Evolutionary conservation across 2,113 vertebrate species (phyloP).

Genomic region (Lathamus discolor): DNA sequence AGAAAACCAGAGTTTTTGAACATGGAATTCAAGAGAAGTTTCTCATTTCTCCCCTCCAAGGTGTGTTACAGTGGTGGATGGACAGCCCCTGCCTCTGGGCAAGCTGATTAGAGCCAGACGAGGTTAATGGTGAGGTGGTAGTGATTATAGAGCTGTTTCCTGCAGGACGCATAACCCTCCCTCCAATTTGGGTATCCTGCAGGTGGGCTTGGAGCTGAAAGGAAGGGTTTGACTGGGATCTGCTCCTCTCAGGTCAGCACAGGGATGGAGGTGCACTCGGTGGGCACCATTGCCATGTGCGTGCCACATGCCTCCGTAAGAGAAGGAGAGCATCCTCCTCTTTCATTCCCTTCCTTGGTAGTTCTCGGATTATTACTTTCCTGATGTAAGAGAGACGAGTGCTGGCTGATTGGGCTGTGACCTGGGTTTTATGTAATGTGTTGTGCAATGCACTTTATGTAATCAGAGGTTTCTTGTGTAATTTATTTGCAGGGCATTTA

Average conservation of each 20-base stretch:
- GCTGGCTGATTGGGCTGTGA: neutral
- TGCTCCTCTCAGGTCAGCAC: rapidly evolving
- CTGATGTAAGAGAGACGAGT: neutral
- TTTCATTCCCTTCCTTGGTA: neutral
- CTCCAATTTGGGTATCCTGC: neutral
- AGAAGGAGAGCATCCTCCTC: neutral
- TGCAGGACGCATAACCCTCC: rapidly evolving
- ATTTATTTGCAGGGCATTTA: neutral
- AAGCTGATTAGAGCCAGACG: neutral
- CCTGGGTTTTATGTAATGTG: conserved; percentile 17
- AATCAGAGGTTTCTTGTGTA: conserved; percentile 45
- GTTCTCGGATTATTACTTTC: neutral
- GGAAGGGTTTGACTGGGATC: neutral
- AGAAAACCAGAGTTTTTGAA: neutral
- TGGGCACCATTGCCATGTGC: rapidly evolving
- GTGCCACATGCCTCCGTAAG: rapidly evolving
- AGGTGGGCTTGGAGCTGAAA: neutral
- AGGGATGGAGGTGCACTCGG: rapidly evolving
- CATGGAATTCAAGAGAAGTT: neutral
- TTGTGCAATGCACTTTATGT: conserved; percentile 45
- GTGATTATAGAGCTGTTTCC: neutral
- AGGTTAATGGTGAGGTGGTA: neutral
- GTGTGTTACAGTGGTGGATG: neutral
- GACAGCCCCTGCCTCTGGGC: neutral
- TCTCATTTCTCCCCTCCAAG: neutral